A percentile compares a stretch with the other conserved stretches of the same genome.
These are phyloP conservation scores for Apostichopus californicus DNA, from an alignment of 35 echinoderm and acorn worm genomes.

Conservation along the genomic window DNA sequence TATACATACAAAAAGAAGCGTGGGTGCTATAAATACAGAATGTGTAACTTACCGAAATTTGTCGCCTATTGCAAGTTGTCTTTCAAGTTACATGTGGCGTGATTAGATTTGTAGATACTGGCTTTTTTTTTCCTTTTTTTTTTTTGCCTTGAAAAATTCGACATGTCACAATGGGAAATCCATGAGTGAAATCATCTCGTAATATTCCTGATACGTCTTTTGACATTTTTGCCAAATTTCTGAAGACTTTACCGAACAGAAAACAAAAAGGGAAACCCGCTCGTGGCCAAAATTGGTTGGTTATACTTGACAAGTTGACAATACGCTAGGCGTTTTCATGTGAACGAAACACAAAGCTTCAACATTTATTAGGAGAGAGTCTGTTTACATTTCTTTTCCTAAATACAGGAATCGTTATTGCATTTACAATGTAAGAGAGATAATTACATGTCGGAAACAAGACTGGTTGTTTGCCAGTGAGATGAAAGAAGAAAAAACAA, in stretches of 20 bases:
- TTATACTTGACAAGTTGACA: neutral
- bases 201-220: neutral
- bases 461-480: no score
- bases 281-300: neutral
- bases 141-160: neutral
- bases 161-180: neutral
- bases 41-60: neutral
- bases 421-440: no score
- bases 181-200: neutral
- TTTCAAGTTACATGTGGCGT: neutral
- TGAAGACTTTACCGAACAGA: neutral
- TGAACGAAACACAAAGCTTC: no score
- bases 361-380: no score
- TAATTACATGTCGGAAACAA: no score
- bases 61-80: neutral
- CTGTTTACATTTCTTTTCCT: no score
- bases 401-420: no score
- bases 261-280: neutral
- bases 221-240: neutral
- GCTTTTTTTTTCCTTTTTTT: neutral
- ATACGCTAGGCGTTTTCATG: neutral
- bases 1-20: no score
- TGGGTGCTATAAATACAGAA: neutral
- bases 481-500: no score
- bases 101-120: neutral